Conservation (phyloP, 2,888 invertebrate genomes). For the Digitonthophagus gazella region DNA sequence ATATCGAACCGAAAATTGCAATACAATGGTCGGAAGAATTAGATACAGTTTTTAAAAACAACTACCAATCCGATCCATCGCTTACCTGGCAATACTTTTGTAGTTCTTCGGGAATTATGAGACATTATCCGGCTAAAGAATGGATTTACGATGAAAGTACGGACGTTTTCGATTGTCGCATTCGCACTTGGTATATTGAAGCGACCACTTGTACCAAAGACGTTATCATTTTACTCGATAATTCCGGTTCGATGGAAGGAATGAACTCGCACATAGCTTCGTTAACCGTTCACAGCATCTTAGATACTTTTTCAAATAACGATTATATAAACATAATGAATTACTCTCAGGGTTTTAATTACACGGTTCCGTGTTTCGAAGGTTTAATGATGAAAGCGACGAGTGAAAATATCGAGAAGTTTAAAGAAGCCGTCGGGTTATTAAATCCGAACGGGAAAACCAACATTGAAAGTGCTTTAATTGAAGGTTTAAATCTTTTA, state of each 20-base stretch:
- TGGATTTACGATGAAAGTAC: conserved; percentile 60
- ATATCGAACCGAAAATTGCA: conserved; percentile 62
- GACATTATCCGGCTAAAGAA: conserved; percentile 77
- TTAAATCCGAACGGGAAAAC: conserved; percentile 77
- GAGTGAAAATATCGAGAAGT: conserved; percentile 75
- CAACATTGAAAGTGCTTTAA: conserved; percentile 79
- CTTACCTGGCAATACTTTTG: conserved; percentile 98
- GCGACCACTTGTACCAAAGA: conserved; percentile 98
- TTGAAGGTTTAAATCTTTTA: conserved; percentile 79
- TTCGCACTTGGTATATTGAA: conserved; percentile 94
- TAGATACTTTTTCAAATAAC: conserved; percentile 96
- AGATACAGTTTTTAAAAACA: conserved; percentile 79
- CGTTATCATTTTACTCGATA: conserved; percentile 90
- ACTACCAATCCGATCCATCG: conserved; percentile 85
- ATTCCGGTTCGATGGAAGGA: conserved; percentile 94
- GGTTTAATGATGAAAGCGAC: conserved; percentile 85
- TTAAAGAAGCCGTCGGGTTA: conserved; percentile 66
- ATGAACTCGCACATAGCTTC: conserved; percentile 69
- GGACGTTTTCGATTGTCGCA: conserved; percentile 90
- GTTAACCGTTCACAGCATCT: conserved; percentile 81
- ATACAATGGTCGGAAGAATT: conserved; percentile 89
- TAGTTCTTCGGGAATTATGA: conserved; percentile 85
- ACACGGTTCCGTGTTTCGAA: conserved; percentile 82
- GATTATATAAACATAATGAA: conserved; percentile 94
- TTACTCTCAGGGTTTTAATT: conserved; percentile 67